Conservation (phyloP, 1,140 invertebrate genomes). For the Megalonaias nervosa region DNA sequence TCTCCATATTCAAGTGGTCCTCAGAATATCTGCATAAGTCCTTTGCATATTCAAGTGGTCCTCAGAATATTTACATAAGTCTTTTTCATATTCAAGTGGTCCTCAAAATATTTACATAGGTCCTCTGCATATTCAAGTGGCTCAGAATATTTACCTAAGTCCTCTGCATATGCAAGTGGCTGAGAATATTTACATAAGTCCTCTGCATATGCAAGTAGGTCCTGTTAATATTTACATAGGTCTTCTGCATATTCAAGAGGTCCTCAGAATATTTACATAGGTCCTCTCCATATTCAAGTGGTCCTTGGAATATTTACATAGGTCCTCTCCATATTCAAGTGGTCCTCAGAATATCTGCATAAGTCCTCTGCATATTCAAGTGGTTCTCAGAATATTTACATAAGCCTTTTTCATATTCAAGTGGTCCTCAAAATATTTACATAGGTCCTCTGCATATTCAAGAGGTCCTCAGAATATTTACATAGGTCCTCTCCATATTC, state of each 20-base stretch:
- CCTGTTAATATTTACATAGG: neutral
- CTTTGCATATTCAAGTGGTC: no score
- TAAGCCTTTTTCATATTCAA: neutral
- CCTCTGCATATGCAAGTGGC: neutral
- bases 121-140: slow-evolving; percentile 8
- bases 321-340: no score
- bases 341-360: no score
- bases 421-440: neutral
- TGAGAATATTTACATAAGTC: neutral
- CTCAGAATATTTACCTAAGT: neutral
- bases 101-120: neutral
- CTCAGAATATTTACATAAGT: no score
- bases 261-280: no score
- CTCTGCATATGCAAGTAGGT: neutral
- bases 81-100: slow-evolving; percentile 30
- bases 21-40: neutral
- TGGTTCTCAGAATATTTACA: slow-evolving; percentile 3
- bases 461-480: neutral
- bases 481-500: neutral
- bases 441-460: neutral
- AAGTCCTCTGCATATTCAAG: slow-evolving; percentile 24
- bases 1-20: neutral
- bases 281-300: neutral
- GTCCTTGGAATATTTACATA: neutral
- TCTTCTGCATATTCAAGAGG: neutral